These are phyloP conservation scores for Conus betulinus DNA, from an alignment of 1,140 invertebrate genomes.

Conservation along the genomic window DNA sequence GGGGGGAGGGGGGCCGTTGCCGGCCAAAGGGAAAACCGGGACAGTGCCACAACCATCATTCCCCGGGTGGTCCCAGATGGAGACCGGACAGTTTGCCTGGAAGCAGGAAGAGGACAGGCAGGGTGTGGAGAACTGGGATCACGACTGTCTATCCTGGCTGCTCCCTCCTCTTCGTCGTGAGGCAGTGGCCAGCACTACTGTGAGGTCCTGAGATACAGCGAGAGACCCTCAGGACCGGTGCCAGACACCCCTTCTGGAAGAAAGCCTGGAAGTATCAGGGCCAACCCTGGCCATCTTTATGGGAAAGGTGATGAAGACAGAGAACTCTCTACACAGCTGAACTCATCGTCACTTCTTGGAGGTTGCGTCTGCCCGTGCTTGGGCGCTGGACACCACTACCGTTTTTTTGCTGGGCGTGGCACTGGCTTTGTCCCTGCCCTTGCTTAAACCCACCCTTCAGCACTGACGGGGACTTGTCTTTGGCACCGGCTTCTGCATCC, in stretches of 20 bases:
- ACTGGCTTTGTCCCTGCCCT: conserved; percentile 27
- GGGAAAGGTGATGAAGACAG: background rate
- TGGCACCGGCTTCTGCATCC: background rate
- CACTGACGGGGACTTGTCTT: conserved; percentile 25
- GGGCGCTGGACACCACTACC: background rate
- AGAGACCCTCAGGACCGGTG: background rate
- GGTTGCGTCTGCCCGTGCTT: background rate
- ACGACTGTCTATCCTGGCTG: no score
- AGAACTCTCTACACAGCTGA: background rate
- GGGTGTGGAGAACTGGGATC: no score
- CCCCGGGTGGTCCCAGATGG: background rate
- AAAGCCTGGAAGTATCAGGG: background rate
- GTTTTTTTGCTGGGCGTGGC: conserved; percentile 11
- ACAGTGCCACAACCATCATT: background rate
- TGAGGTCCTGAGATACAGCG: background rate
- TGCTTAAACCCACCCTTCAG: conserved; percentile 33
- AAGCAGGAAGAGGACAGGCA: no score
- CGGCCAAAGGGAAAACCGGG: background rate
- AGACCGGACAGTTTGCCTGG: background rate
- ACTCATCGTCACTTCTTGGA: background rate
- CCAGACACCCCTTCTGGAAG: background rate
- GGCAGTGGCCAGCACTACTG: background rate
- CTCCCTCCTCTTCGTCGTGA: background rate
- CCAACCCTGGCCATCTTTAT: background rate
- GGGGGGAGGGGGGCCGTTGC: background rate